These are phyloP conservation scores for Neopipo cinnamomea DNA, from an alignment of 2,113 vertebrate genomes.

Conservation along the genomic window DNA sequence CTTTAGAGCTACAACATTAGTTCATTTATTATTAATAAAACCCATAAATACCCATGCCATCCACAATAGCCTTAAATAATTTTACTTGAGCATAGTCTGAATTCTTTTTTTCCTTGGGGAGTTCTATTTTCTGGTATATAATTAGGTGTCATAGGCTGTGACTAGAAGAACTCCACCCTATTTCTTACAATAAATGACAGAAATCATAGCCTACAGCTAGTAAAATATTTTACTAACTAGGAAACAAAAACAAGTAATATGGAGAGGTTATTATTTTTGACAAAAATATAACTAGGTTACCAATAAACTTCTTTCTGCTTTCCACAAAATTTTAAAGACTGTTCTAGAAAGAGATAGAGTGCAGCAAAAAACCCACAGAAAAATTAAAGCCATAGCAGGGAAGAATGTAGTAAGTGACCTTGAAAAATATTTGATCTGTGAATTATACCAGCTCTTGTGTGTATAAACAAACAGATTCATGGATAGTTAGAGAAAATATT, in stretches of 20 bases:
- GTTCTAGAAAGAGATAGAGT: background rate
- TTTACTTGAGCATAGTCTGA: conserved; percentile 46
- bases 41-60: conserved; percentile 70
- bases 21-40: conserved; percentile 75
- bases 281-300: conserved; percentile 24
- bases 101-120: conserved; percentile 39
- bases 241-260: conserved; percentile 21
- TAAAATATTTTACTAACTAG: conserved; percentile 63
- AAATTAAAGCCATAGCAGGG: background rate
- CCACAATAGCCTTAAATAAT: conserved; percentile 73
- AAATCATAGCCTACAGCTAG: conserved; percentile 57
- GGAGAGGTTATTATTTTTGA: background rate
- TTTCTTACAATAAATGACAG: conserved; percentile 70
- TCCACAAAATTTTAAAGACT: background rate
- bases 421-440: background rate
- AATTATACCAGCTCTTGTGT: background rate
- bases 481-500: background rate
- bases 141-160: conserved; percentile 71
- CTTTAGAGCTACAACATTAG: conserved; percentile 33
- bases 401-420: background rate
- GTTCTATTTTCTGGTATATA: conserved; percentile 60
- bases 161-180: conserved; percentile 34
- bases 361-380: background rate
- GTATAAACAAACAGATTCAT: background rate
- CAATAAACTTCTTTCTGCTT: conserved; percentile 1